phyloP scores from a whole-genome alignment of 2,888 invertebrate species.

The Thymelicus lineola region DNA sequence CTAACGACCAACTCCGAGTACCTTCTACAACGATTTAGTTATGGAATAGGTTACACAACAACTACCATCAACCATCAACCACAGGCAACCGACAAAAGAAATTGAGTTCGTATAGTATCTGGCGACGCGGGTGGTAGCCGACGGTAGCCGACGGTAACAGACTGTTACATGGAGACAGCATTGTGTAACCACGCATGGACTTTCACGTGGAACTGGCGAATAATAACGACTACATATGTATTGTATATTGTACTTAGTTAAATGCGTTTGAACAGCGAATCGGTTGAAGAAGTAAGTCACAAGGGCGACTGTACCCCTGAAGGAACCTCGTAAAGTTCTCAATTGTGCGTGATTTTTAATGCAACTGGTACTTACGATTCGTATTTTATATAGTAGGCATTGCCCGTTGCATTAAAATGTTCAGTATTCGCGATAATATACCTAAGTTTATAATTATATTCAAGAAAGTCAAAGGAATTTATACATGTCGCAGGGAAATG shows the following conservation, averaged over 20 bases:
- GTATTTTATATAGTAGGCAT: no score
- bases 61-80: slow-evolving; percentile 5
- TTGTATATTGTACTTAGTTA: background rate
- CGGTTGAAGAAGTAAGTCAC: no score
- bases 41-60: slow-evolving; percentile 12
- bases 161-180: background rate
- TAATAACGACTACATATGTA: background rate
- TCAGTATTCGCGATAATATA: no score
- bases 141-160: background rate
- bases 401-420: no score
- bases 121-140: background rate
- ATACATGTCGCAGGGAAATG: no score
- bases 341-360: no score
- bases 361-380: no score
- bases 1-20: background rate
- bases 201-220: background rate
- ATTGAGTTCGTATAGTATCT: slow-evolving; percentile 13
- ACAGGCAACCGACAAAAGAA: slow-evolving; percentile 21
- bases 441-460: no score
- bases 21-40: slow-evolving; percentile 9
- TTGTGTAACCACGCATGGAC: slow-evolving; percentile 19
- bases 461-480: no score
- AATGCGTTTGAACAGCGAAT: no score
- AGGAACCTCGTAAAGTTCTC: no score
- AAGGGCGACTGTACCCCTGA: no score